phyloP scores from a whole-genome alignment of 2,113 vertebrate species.

The Brienomyrus brachyistius region DNA sequence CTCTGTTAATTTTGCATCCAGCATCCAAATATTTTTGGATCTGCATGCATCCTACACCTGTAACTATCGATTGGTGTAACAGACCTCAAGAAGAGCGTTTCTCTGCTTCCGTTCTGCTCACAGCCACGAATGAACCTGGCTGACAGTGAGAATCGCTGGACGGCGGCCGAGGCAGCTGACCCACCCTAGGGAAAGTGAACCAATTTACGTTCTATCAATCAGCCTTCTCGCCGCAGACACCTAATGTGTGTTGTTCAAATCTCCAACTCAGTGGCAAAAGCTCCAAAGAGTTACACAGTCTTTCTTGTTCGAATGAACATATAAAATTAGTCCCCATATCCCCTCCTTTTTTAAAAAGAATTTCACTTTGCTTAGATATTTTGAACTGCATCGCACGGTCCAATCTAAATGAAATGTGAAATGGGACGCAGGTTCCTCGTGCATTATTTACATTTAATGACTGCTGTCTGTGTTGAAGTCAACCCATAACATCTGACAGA shows the following conservation, averaged over 20 bases:
- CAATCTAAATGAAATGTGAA: background rate
- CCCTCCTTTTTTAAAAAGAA: background rate
- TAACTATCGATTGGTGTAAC: background rate
- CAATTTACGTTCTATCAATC: background rate
- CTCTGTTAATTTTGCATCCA: background rate
- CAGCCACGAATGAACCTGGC: background rate
- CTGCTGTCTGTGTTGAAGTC: background rate
- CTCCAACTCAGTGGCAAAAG: background rate
- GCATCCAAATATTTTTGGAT: background rate
- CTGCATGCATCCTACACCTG: background rate
- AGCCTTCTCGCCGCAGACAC: background rate
- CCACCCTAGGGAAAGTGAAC: background rate
- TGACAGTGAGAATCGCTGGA: background rate
- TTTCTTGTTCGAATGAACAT: background rate
- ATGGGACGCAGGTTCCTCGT: background rate
- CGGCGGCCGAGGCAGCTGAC: background rate
- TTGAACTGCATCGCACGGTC: background rate
- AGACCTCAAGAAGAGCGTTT: background rate
- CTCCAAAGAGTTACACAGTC: background rate
- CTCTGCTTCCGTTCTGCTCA: background rate
- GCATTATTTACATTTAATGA: background rate
- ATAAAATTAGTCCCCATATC: background rate
- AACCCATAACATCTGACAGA: background rate
- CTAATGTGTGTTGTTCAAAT: background rate
- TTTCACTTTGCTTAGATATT: background rate